Evolutionary conservation across 2,113 vertebrate genomes (phyloP), one percentile per base, ranked within the genome.

Genomic region (Dicentrarchus labrax): DNA sequence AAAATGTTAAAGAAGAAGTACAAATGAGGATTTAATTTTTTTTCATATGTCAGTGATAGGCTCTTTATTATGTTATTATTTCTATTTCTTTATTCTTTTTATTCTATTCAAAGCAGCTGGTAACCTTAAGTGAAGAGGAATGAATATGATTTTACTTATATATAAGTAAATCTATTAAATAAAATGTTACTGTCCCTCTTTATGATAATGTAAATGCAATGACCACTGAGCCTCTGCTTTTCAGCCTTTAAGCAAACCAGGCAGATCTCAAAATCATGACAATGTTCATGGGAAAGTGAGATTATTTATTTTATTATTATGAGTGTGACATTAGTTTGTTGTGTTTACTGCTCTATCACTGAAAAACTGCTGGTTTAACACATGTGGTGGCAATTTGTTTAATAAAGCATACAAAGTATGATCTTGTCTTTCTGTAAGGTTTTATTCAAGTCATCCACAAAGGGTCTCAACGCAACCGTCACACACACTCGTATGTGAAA

Each of bases 341-440:
- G 8, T 65, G 7, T 39, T 75, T 21, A 70, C 17, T 82, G 36
- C 54, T 69, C 8, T 22, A 39, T 56, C n/a, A n/a, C 15, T 69
- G 30, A 43, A 10, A 45, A 66, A 13, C 53, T 10, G 11, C 53
- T 43, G 4, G 3, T 70, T 38, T 30, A 11, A 50, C 13, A 60
- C n/a, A n/a, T n/a, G n/a, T n/a, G n/a, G n/a, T n/a, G n/a, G n/a
- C n/a, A n/a, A n/a, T n/a, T n/a, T n/a, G n/a, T n/a, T n/a, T n/a
- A n/a, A n/a, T n/a, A n/a, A n/a, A n/a, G n/a, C n/a, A n/a, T n/a
- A n/a, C n/a, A n/a, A n/a, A n/a, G n/a, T n/a, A n/a, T n/a, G n/a
- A n/a, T n/a, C n/a, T n/a, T n/a, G n/a, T n/a, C n/a, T n/a, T n/a
- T n/a, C n/a, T n/a, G n/a, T n/a, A n/a, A n/a, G n/a, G n/a, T n/a